These are phyloP conservation scores for Pachypeltis micranthus DNA, from an alignment of 1,140 invertebrate species.

Conservation along the genomic window DNA sequence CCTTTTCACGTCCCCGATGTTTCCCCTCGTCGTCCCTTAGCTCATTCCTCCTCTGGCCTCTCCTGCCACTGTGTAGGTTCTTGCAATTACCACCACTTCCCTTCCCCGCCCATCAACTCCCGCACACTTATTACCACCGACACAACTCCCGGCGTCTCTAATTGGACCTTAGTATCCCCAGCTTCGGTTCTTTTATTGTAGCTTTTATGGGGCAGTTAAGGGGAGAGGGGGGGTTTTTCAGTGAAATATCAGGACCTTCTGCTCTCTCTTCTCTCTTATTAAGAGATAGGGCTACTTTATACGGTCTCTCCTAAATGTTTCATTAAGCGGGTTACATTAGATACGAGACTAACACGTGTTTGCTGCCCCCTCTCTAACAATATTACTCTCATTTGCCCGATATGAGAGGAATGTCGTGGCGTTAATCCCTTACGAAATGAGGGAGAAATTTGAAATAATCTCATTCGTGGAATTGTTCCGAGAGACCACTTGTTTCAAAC, in stretches of 20 bases:
- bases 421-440: too few relatives aligned
- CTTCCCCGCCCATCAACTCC: background rate
- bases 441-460: too few relatives aligned
- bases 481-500: too few relatives aligned
- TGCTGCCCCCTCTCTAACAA: background rate
- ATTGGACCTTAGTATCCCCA: conserved; percentile 4
- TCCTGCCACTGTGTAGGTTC: background rate
- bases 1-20: background rate
- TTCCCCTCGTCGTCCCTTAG: background rate
- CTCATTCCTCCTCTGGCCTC: background rate
- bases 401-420: too few relatives aligned
- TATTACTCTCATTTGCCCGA: too few relatives aligned
- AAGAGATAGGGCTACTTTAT: conserved; percentile 5
- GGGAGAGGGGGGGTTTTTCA: background rate
- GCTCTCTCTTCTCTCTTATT: background rate
- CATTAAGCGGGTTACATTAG: background rate
- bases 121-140: conserved; percentile 5
- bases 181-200: conserved; percentile 8
- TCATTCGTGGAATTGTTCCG: too few relatives aligned
- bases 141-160: conserved; percentile 8
- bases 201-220: conserved; percentile 4
- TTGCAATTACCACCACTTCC: conserved; percentile 7
- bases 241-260: background rate
- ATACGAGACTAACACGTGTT: background rate
- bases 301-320: conserved; percentile 6